Evolutionary conservation across 2,888 invertebrate species (phyloP).

Genomic region (Thumatha senex): DNA sequence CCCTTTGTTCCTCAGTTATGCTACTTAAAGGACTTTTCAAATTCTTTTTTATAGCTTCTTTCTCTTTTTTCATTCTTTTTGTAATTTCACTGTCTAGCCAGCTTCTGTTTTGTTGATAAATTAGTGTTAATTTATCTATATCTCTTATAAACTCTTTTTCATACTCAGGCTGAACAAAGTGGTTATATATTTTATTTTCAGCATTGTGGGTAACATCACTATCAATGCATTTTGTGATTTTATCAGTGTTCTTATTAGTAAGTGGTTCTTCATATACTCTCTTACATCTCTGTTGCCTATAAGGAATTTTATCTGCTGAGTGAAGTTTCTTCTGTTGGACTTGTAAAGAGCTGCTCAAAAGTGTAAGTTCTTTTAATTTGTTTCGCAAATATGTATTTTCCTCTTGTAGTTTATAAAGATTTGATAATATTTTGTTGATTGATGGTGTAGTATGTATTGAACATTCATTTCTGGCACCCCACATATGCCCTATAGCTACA

Average conservation of each 20-base stretch:
- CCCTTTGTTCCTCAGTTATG: conserved; percentile 39
- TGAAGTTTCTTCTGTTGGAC: conserved; percentile 48
- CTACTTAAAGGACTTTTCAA: conserved; percentile 43
- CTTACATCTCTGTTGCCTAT: conserved; percentile 65
- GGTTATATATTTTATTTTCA: conserved; percentile 39
- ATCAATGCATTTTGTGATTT: conserved; percentile 66
- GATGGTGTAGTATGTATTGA: conserved; percentile 60
- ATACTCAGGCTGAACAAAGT: conserved; percentile 45
- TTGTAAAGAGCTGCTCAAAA: conserved; percentile 50
- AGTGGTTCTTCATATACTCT: conserved; percentile 74
- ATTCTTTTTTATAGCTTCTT: conserved; percentile 40
- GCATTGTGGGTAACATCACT: conserved; percentile 33
- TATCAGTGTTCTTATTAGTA: conserved; percentile 54
- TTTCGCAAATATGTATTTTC: conserved; percentile 73
- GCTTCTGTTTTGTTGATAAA: conserved; percentile 69
- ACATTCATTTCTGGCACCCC: conserved; percentile 77
- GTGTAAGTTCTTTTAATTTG: conserved; percentile 68
- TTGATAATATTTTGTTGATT: conserved; percentile 75
- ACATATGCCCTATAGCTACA: conserved; percentile 78
- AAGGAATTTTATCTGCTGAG: conserved; percentile 38
- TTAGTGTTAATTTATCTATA: conserved; percentile 59
- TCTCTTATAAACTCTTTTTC: conserved; percentile 65
- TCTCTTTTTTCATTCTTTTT: conserved; percentile 55
- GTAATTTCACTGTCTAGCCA: conserved; percentile 69
- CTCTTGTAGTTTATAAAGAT: conserved; percentile 76